Conservation (phyloP, 2,113 vertebrate species). For the Symphodus melops region DNA sequence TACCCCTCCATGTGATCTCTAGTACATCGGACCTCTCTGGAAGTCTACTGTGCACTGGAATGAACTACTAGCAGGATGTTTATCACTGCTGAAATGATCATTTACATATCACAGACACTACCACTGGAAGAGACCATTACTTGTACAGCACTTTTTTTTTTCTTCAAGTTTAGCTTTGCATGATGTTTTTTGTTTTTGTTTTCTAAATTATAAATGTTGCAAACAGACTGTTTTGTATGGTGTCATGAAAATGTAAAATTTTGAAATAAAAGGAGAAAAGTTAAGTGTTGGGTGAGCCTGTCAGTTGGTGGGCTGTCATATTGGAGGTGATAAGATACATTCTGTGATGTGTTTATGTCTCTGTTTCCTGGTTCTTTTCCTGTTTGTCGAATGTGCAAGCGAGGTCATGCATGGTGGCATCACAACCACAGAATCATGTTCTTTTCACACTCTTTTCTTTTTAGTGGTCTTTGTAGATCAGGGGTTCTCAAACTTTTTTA, state of each 20-base stretch:
- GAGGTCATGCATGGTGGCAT: conserved; percentile 66
- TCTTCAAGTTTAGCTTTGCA: conserved; percentile 16
- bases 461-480: background rate
- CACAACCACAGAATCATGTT: conserved; percentile 31
- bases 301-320: conserved; percentile 28
- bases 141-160: conserved; percentile 29
- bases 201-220: conserved; percentile 41
- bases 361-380: conserved; percentile 74
- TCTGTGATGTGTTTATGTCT: conserved; percentile 43
- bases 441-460: background rate
- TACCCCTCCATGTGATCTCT: background rate
- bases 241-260: conserved; percentile 29
- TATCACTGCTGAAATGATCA: conserved; percentile 8
- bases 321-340: conserved; percentile 49
- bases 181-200: conserved; percentile 18
- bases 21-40: conserved; percentile 11
- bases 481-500: no score
- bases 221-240: conserved; percentile 13
- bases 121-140: conserved; percentile 19
- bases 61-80: conserved; percentile 21
- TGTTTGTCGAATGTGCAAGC: conserved; percentile 70
- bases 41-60: conserved; percentile 8
- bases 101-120: conserved; percentile 12
- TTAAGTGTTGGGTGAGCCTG: conserved; percentile 6
- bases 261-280: conserved; percentile 47